These are phyloP conservation scores for Hylyphantes graminicola DNA, from an alignment of 1,140 invertebrate species.

Conservation along the genomic window DNA sequence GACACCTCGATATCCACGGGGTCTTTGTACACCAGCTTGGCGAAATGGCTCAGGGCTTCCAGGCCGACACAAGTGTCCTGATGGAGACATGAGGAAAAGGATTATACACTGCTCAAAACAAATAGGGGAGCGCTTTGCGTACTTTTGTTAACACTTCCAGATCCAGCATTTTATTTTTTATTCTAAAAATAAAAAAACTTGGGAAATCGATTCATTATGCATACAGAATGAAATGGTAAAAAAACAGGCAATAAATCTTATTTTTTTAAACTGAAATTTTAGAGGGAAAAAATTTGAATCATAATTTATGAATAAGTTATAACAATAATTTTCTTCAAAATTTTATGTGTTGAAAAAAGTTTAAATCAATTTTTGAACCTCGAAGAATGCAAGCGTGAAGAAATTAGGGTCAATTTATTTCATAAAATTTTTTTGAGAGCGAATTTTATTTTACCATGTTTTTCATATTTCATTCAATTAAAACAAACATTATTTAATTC, in stretches of 20 bases:
- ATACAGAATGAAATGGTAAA: background rate
- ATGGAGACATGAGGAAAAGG: constrained; percentile 60
- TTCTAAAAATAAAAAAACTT: background rate
- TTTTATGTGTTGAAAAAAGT: too few relatives aligned
- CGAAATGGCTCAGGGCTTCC: constrained; percentile 76
- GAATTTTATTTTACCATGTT: too few relatives aligned
- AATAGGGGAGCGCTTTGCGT: background rate
- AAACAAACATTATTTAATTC: too few relatives aligned
- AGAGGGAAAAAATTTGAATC: background rate
- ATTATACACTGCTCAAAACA: background rate
- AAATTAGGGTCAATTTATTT: too few relatives aligned
- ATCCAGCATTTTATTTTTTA: background rate
- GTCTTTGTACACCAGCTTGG: constrained; percentile 67
- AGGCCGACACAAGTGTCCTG: constrained; percentile 77
- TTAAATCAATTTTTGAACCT: too few relatives aligned
- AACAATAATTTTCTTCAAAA: too few relatives aligned
- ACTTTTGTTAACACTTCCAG: background rate
- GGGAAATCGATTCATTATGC: background rate
- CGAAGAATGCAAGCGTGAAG: too few relatives aligned
- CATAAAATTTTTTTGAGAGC: too few relatives aligned
- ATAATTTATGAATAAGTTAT: too few relatives aligned
- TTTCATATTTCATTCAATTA: too few relatives aligned
- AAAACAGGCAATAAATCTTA: background rate
- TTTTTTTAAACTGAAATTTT: background rate
- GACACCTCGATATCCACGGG: constrained; percentile 68